These are phyloP conservation scores for Phalacrocorax aristotelis DNA, from an alignment of 2,113 vertebrate genomes.

Conservation along the genomic window DNA sequence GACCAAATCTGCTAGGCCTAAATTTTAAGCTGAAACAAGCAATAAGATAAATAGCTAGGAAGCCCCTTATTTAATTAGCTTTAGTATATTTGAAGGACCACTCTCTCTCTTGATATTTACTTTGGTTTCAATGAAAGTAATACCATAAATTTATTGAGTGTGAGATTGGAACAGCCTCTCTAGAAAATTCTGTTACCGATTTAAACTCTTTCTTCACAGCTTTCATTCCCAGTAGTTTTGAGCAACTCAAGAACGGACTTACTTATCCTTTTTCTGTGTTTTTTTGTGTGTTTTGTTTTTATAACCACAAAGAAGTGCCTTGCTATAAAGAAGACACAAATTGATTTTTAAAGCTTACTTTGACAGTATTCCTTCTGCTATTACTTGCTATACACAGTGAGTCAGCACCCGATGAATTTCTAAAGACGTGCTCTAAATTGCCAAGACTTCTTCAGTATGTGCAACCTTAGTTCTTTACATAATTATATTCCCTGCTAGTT, in stretches of 20 bases:
- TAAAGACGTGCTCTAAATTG: neutral
- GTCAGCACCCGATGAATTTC: neutral
- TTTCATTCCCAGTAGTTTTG: neutral
- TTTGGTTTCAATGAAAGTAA: neutral
- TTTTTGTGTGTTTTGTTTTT: neutral
- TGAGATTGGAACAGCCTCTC: neutral
- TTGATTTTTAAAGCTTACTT: constrained; percentile 22
- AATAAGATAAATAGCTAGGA: neutral
- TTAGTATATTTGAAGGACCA: neutral
- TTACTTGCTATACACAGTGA: neutral
- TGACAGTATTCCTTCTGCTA: neutral
- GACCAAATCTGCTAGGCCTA: neutral
- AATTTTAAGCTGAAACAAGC: neutral
- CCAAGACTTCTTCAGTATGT: neutral
- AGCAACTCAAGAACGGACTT: neutral
- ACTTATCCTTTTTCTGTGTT: neutral
- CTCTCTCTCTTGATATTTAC: neutral
- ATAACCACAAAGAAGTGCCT: neutral
- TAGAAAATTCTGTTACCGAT: neutral
- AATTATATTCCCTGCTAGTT: neutral
- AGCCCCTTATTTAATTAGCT: neutral
- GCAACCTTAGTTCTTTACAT: neutral
- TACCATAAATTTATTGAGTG: neutral
- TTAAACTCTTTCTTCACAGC: neutral
- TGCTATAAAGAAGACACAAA: neutral